These are phyloP conservation scores for Cyphomyrus discorhynchus DNA, from an alignment of 2,113 vertebrate species.

Conservation along the genomic window DNA sequence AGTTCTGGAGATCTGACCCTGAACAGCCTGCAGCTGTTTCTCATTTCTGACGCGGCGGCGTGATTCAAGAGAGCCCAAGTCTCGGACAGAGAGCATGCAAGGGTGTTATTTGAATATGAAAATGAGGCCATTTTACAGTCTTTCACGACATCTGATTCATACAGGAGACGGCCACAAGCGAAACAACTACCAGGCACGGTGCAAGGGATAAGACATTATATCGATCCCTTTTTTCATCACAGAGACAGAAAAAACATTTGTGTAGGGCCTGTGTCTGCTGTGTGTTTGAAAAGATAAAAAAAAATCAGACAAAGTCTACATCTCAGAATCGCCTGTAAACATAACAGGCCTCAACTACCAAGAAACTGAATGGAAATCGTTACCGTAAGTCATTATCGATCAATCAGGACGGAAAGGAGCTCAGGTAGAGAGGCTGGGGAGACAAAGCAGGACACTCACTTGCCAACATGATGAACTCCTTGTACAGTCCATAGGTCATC, in stretches of 20 bases:
- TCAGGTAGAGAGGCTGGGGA: background rate
- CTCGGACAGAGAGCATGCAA: background rate
- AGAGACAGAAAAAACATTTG: background rate
- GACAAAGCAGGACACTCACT: conserved; percentile 67
- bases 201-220: background rate
- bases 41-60: background rate
- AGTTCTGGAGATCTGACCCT: background rate
- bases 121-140: background rate
- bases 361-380: background rate
- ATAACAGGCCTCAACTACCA: too few relatives aligned
- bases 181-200: background rate
- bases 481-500: conserved; percentile 93
- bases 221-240: background rate
- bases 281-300: background rate
- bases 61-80: background rate
- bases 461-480: conserved; percentile 87
- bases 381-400: background rate
- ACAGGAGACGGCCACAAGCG: too few relatives aligned
- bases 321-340: background rate
- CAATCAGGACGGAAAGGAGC: background rate
- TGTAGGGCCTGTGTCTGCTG: background rate
- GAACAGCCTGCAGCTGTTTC: conserved; percentile 4
- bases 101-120: conserved; percentile 1
- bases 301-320: background rate
- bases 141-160: background rate